phyloP scores from a whole-genome alignment of 2,888 invertebrate genomes.

The Pachydiplax longipennis region DNA sequence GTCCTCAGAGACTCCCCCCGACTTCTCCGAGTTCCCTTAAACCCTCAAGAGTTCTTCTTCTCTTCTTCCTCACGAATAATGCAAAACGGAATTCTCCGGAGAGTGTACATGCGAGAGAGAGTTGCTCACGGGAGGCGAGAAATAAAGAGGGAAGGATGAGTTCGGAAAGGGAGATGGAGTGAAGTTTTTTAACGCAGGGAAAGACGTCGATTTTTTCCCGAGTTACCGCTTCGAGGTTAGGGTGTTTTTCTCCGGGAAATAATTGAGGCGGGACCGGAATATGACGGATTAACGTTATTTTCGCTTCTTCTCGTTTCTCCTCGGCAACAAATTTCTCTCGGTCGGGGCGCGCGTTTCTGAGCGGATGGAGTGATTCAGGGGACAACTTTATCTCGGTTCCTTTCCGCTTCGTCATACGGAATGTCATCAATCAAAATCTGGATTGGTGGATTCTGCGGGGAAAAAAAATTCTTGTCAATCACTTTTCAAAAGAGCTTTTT shows the following conservation, averaged over 20 bases:
- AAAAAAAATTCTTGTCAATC: conserved; percentile 34
- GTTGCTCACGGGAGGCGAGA: not conserved
- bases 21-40: not conserved
- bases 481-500: not conserved
- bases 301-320: not conserved
- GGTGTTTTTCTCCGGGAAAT: not conserved
- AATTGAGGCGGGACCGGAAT: conserved; percentile 12
- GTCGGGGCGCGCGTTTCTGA: not conserved
- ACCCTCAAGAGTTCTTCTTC: not conserved
- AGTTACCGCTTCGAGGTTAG: not conserved
- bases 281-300: conserved; percentile 25
- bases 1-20: not conserved
- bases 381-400: conserved; percentile 36
- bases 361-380: conserved; percentile 20
- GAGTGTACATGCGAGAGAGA: not conserved
- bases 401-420: conserved; percentile 24
- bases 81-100: conserved; percentile 31
- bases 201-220: not conserved
- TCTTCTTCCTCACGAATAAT: conserved; percentile 25
- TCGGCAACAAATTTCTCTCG: not conserved
- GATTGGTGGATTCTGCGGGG: conserved; percentile 28
- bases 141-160: not conserved
- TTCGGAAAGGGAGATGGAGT: not conserved
- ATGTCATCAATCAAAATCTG: conserved; percentile 35
- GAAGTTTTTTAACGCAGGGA: not conserved